A percentile compares a stretch with the other conserved stretches of the same genome.
These are phyloP conservation scores for Bolinopsis microptera DNA, from an alignment of 37 sponge, comb jelly and placozoan species.

Conservation along the genomic window DNA sequence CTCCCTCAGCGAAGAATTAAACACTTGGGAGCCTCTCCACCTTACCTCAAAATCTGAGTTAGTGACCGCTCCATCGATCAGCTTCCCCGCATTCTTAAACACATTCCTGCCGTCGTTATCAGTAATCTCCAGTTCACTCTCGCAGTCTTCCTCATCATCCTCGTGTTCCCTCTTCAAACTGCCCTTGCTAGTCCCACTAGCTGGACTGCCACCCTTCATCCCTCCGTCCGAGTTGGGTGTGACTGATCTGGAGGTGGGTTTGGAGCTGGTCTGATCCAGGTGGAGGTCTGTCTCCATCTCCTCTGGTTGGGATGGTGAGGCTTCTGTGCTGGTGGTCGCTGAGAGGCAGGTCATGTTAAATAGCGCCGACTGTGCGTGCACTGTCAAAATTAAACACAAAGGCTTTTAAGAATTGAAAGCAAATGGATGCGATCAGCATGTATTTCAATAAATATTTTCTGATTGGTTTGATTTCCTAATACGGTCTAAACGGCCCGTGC, in stretches of 20 bases:
- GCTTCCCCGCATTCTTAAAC: not conserved
- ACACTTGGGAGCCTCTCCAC: too few species aligned
- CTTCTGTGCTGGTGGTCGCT: too few species aligned
- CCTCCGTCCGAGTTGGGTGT: not conserved
- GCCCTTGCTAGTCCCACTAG: not conserved
- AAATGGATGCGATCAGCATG: not conserved
- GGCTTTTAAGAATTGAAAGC: not conserved
- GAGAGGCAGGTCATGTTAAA: not conserved
- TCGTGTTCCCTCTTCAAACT: not conserved
- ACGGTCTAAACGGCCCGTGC: not conserved
- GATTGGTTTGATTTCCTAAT: not conserved
- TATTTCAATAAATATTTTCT: not conserved
- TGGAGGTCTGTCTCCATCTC: not conserved
- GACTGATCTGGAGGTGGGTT: not conserved
- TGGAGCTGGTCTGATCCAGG: not conserved
- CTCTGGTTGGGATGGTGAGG: too few species aligned
- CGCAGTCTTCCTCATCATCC: not conserved
- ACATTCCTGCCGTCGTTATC: not conserved
- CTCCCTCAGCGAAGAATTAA: too few species aligned
- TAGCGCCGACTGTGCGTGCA: not conserved
- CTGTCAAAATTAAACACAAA: not conserved
- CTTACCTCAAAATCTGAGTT: slow-evolving; percentile 27
- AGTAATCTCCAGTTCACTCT: slow-evolving; percentile 4
- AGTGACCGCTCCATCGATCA: not conserved
- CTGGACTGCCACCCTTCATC: not conserved